These are phyloP conservation scores for Drosophila anceps DNA, from an alignment of 2,888 invertebrate genomes.

Conservation along the genomic window DNA sequence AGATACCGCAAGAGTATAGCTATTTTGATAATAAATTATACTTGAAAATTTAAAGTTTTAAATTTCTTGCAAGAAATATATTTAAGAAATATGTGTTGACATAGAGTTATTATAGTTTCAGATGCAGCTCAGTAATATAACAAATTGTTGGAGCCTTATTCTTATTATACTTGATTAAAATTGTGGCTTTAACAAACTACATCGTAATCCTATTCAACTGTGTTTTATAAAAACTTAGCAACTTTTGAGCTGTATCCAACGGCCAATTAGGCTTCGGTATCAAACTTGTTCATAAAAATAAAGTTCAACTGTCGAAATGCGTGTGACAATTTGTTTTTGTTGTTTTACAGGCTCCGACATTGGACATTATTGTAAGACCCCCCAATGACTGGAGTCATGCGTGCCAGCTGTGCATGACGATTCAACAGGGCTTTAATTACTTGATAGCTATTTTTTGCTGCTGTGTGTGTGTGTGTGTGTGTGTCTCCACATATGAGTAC, in stretches of 20 bases:
- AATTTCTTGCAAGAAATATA: too few species aligned
- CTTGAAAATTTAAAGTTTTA: too few species aligned
- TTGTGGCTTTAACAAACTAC: too few species aligned
- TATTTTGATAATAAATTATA: too few species aligned
- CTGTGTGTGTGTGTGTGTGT: neutral
- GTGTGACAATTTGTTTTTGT: conserved; percentile 32
- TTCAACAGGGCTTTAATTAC: conserved; percentile 68
- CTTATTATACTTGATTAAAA: too few species aligned
- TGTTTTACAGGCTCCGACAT: conserved; percentile 21
- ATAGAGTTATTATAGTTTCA: too few species aligned
- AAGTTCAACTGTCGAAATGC: neutral
- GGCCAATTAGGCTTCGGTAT: conserved; percentile 12
- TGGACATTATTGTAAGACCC: conserved; percentile 14
- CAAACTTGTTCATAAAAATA: conserved; percentile 1
- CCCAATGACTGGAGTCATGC: conserved; percentile 19
- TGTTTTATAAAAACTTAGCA: neutral
- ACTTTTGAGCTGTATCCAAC: neutral
- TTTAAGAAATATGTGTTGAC: too few species aligned
- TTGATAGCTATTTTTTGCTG: conserved; percentile 52
- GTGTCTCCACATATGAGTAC: conserved; percentile 27
- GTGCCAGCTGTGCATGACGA: conserved; percentile 50
- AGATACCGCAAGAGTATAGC: too few species aligned
- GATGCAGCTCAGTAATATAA: too few species aligned
- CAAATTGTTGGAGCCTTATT: too few species aligned
- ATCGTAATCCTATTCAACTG: neutral